phyloP scores from a whole-genome alignment of 1,140 invertebrate genomes.

The Orchestia grillus region DNA sequence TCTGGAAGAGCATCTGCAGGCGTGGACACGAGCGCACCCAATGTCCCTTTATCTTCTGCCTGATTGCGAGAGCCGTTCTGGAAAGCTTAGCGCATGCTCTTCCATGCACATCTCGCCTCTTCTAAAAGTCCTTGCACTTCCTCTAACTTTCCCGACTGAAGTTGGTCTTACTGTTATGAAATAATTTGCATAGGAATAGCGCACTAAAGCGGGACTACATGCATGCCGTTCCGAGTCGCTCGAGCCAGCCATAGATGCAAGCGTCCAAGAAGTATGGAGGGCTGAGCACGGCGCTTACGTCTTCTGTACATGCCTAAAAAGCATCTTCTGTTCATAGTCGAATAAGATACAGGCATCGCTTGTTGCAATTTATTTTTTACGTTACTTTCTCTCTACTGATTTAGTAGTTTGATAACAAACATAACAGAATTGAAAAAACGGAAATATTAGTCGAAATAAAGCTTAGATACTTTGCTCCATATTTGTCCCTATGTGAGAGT shows the following conservation, averaged over 20 bases:
- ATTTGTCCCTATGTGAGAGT: too few species aligned
- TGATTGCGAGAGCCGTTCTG: constrained; percentile 45
- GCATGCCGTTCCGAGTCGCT: constrained; percentile 26
- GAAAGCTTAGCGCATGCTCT: constrained; percentile 49
- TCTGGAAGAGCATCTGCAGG: constrained; percentile 33
- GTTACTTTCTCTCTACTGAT: not conserved
- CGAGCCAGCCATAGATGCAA: not conserved
- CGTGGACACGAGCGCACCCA: not conserved
- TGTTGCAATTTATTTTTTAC: not conserved
- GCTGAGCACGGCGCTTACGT: not conserved
- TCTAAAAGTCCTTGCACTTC: constrained; percentile 52
- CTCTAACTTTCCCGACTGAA: constrained; percentile 54
- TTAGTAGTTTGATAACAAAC: not conserved
- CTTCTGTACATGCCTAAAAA: not conserved
- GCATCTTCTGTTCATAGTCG: not conserved
- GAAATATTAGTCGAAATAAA: not conserved
- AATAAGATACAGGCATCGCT: not conserved
- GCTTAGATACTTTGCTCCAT: not conserved
- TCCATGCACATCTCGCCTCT: constrained; percentile 33
- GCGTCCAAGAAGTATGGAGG: not conserved
- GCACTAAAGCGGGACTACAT: constrained; percentile 44
- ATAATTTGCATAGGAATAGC: constrained; percentile 49
- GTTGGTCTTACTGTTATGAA: constrained; percentile 52
- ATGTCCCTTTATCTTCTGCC: constrained; percentile 35
- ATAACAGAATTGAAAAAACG: too few species aligned